A percentile compares a stretch with the other conserved stretches of the same genome.
Evolutionary conservation across 2,888 invertebrate species (phyloP).

Genomic region (Phengaris alcon): DNA sequence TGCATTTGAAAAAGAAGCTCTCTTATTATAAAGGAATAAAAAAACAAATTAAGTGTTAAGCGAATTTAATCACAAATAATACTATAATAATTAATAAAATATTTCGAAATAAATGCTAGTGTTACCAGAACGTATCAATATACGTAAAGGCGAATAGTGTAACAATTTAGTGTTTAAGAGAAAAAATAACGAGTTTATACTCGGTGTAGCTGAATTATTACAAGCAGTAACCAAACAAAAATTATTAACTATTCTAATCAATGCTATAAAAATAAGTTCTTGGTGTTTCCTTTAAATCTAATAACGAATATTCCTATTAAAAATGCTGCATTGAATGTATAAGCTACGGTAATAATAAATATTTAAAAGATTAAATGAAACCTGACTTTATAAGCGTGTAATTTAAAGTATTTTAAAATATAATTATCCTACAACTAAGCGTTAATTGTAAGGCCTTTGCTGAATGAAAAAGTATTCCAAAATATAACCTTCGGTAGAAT

Average conservation of each 20-base stretch:
- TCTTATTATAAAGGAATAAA: neutral
- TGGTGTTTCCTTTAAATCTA: neutral
- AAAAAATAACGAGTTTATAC: neutral
- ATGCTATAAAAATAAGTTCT: neutral
- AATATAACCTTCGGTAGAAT: neutral
- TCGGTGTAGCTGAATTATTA: neutral
- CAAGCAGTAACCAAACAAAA: too few relatives aligned
- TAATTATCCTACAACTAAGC: slow-evolving; percentile 19
- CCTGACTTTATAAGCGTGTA: neutral
- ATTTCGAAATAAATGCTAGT: slow-evolving; percentile 25
- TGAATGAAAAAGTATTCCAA: neutral
- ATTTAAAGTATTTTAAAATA: slow-evolving; percentile 5
- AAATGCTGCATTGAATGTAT: slow-evolving; percentile 5
- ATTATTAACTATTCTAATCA: too few relatives aligned
- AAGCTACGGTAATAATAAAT: neutral
- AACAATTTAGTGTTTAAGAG: neutral
- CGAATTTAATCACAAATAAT: slow-evolving; percentile 28
- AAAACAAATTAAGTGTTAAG: slow-evolving; percentile 8
- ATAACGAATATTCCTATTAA: neutral
- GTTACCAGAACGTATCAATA: slow-evolving; percentile 26
- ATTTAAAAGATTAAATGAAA: slow-evolving; percentile 1
- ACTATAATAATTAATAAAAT: slow-evolving; percentile 25
- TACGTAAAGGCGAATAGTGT: neutral
- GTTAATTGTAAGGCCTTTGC: slow-evolving; percentile 24
- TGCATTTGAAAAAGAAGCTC: too few relatives aligned